Percentiles rank a stretch among this genome's conserved stretches.
Evolutionary conservation across 1,140 invertebrate genomes (phyloP).

Genomic region (Ceratina japonica): DNA sequence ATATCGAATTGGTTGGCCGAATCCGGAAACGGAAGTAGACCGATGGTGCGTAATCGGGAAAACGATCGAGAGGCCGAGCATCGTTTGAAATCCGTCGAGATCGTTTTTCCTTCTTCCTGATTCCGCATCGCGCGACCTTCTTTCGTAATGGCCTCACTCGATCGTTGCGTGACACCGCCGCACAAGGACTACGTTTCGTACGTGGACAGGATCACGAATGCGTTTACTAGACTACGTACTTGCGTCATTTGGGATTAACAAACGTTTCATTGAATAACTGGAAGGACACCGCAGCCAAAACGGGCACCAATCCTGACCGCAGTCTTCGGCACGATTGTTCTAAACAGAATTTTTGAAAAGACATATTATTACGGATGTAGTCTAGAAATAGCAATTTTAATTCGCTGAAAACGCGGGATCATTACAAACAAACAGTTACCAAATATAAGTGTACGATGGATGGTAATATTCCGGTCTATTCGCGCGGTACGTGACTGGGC

Average conservation of each 20-base stretch:
- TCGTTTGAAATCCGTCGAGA: constrained; percentile 9
- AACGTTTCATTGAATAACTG: not conserved
- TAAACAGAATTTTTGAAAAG: no score
- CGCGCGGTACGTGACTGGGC: not conserved
- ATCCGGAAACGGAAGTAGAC: not conserved
- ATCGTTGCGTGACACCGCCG: constrained; percentile 22
- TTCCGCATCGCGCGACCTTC: constrained; percentile 48
- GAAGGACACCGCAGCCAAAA: constrained; percentile 6
- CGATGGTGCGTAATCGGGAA: not conserved
- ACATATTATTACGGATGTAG: no score
- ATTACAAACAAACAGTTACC: not conserved
- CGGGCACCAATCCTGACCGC: not conserved
- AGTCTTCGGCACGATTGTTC: no score
- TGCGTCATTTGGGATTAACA: constrained; percentile 1
- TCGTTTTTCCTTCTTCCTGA: constrained; percentile 53
- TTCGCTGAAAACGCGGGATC: not conserved
- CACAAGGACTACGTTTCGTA: constrained; percentile 34
- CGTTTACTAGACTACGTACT: not conserved
- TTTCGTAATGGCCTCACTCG: constrained; percentile 21
- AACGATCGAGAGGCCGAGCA: constrained; percentile 16
- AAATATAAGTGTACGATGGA: not conserved
- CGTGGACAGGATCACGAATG: constrained; percentile 17
- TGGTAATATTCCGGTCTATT: not conserved
- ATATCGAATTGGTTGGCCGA: not conserved
- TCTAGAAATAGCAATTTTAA: not conserved